A percentile compares a stretch with the other conserved stretches of the same genome.
phyloP scores from a whole-genome alignment of 2,113 vertebrate species.

The Tachysurus vachellii region DNA sequence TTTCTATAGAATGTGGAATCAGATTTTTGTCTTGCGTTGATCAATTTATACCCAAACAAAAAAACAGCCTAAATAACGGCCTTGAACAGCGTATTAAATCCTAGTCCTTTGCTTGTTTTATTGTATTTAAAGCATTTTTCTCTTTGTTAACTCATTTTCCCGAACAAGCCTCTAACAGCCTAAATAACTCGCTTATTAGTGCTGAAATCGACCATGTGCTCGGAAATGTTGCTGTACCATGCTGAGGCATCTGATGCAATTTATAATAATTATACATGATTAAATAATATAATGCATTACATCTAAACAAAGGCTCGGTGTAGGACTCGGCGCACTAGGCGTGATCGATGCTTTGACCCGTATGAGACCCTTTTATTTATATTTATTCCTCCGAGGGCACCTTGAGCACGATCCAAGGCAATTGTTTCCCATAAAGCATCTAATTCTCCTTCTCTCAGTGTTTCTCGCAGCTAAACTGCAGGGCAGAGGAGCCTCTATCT shows the following conservation, averaged over 20 bases:
- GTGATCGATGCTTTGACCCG: slow-evolving; percentile 5
- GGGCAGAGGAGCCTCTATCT: slow-evolving; percentile 30
- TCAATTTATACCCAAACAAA: neutral
- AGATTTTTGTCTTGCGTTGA: neutral
- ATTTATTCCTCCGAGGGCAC: neutral
- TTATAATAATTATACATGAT: slow-evolving; percentile 21
- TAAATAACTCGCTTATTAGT: slow-evolving; percentile 11
- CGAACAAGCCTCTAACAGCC: neutral
- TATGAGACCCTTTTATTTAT: neutral
- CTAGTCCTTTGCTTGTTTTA: neutral
- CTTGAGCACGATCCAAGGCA: neutral
- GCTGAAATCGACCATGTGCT: neutral
- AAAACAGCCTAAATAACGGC: neutral
- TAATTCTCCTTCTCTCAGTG: neutral
- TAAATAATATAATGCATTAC: slow-evolving; percentile 1
- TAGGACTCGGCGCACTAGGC: neutral
- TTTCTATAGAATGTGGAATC: neutral
- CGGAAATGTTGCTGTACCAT: neutral
- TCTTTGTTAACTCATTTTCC: neutral
- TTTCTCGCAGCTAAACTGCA: slow-evolving; percentile 33
- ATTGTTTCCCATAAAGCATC: slow-evolving; percentile 26
- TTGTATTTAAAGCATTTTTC: neutral
- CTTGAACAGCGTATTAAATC: neutral
- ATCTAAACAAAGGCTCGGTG: neutral
- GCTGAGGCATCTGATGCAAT: neutral